These are phyloP conservation scores for Leptatherina wallacei DNA, from an alignment of 2,797 vertebrate genomes.

Conservation along the genomic window DNA sequence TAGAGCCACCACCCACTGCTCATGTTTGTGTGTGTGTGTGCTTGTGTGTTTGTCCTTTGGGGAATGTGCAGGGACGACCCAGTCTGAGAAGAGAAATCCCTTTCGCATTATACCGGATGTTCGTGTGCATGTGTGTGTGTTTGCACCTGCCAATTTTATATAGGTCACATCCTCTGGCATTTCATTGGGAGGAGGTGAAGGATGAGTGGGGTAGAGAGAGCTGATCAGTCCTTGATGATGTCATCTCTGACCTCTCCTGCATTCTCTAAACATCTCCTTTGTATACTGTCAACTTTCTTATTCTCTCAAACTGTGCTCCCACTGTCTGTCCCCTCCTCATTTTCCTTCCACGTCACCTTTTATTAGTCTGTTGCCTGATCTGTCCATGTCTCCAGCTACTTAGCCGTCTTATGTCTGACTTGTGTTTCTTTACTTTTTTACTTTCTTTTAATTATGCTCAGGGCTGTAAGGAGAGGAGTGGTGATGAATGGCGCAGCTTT, in stretches of 20 bases:
- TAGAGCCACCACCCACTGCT: slow-evolving; percentile 54
- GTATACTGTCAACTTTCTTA: slow-evolving; percentile 32
- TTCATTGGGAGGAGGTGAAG: slow-evolving; percentile 36
- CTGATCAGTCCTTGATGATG: slow-evolving; percentile 39
- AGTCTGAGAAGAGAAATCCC: slow-evolving; percentile 66
- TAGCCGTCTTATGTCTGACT: slow-evolving; percentile 29
- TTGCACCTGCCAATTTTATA: slow-evolving; percentile 59
- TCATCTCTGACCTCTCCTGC: slow-evolving; percentile 34
- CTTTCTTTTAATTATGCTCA: slow-evolving; percentile 32
- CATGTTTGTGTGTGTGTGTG: slow-evolving; percentile 20
- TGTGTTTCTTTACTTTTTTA: slow-evolving; percentile 18
- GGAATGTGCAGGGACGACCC: slow-evolving; percentile 63
- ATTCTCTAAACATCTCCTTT: slow-evolving; percentile 16
- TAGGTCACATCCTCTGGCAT: slow-evolving; percentile 71
- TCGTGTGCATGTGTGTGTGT: slow-evolving; percentile 21
- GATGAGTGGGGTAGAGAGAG: slow-evolving; percentile 19
- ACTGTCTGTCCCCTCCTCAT: slow-evolving; percentile 9
- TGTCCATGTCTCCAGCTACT: slow-evolving; percentile 19
- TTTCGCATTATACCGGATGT: slow-evolving; percentile 26
- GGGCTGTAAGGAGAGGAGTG: slow-evolving; percentile 7
- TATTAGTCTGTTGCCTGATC: slow-evolving; percentile 33
- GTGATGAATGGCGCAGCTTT: slow-evolving; percentile 54
- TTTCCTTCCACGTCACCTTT: slow-evolving; percentile 7
- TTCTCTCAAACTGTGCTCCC: slow-evolving; percentile 6
- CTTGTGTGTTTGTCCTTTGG: slow-evolving; percentile 27